Evolutionary conservation across 2,888 invertebrate genomes (phyloP), one percentile per base, ranked within the genome.

Genomic region (Monochamus alternatus): DNA sequence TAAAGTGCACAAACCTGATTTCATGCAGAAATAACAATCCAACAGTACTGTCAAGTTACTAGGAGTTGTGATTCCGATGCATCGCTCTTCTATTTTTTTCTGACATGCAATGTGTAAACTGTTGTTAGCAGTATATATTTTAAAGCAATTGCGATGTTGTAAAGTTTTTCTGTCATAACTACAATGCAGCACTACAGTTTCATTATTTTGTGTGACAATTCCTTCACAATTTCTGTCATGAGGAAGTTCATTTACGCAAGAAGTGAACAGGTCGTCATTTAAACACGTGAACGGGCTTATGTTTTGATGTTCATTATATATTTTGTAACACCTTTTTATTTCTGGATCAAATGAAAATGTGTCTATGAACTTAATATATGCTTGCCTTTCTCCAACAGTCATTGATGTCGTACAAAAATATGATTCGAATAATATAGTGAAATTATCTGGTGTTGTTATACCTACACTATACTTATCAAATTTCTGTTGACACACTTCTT

Each of bases 361-460:
- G 3, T n/a, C 12, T 12, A 68, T 14, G 22, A 68, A 68, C 8
- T 68, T 38, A 44, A 10, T 68, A 47, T 47, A 58, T 7, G n/a
- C 12, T 38, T 44, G 30, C 14, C 38, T 68, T 0, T 58, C 38
- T 9, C 10, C 32, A 12, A 12, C 30, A 32, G 10, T 44, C 60
- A 30, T 68, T 12, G 59, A 43, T 14, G 58, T 58, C 2, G 10
- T 4, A 32, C 68, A 68, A 43, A n/a, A 30, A n/a, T 58, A 14
- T 3, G 68, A 55, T 3, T 32, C 43, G 8, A 68, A 12, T 30
- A 68, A 31, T 14, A 68, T 68, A 10, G 58, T 68, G 30, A 59
- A 68, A 30, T 60, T 60, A 8, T 58, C 58, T 30, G 68, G 68
- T 55, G 68, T 55, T 55, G 55, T 68, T 44, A 68, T 30, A 44